These are phyloP conservation scores for Caenorhabditis angaria DNA, from an alignment of 2,888 invertebrate species.

Conservation along the genomic window DNA sequence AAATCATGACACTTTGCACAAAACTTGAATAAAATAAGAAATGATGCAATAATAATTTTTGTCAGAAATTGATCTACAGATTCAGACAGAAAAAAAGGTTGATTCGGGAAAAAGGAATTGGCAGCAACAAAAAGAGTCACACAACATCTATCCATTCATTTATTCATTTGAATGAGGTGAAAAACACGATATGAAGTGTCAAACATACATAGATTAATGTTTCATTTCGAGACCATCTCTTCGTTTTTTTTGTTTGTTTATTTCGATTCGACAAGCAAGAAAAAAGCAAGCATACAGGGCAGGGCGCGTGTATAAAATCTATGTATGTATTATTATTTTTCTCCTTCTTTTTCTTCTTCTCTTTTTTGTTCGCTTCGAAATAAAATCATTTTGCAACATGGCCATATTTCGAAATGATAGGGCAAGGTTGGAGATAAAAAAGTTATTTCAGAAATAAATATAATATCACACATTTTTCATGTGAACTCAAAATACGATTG, in stretches of 20 bases:
- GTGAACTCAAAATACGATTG: too few relatives aligned
- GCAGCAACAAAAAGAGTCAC: too few relatives aligned
- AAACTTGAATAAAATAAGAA: too few relatives aligned
- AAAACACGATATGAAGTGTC: conserved; percentile 2
- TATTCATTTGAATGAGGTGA: neutral
- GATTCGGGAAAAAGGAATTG: too few relatives aligned
- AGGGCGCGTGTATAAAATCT: neutral
- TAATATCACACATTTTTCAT: too few relatives aligned
- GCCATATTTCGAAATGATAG: neutral
- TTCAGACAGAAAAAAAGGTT: too few relatives aligned
- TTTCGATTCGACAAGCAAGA: conserved; percentile 2
- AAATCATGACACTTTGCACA: too few relatives aligned
- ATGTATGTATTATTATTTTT: conserved; percentile 1
- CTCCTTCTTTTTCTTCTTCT: too few relatives aligned
- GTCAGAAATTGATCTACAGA: too few relatives aligned
- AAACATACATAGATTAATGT: conserved; percentile 2
- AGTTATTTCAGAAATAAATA: too few relatives aligned
- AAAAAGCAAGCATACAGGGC: neutral
- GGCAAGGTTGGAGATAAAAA: neutral
- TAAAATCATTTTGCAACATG: neutral
- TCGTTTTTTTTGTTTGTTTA: neutral
- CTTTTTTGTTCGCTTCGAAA: neutral
- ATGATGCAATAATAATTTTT: too few relatives aligned
- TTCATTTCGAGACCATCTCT: conserved; percentile 2
- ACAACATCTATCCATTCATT: too few relatives aligned